Evolutionary conservation across 2,113 vertebrate species (phyloP).

Genomic region (Fukomys damarensis): DNA sequence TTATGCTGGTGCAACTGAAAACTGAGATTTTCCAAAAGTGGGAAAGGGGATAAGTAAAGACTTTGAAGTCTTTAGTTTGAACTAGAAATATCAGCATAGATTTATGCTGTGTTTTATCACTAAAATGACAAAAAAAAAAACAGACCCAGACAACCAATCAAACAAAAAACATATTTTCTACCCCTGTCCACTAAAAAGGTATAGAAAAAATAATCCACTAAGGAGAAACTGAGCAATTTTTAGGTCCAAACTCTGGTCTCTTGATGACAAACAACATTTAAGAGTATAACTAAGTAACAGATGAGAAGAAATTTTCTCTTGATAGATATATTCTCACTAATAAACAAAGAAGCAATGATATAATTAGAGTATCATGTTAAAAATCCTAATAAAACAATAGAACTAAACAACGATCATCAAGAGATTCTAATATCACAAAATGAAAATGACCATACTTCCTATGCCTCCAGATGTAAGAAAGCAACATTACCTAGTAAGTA

Average conservation of each 20-base stretch:
- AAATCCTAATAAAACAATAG: background rate
- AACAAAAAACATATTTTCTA: background rate
- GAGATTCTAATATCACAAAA: background rate
- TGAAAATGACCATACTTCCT: background rate
- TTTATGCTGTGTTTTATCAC: background rate
- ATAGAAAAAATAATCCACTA: background rate
- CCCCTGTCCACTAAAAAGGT: background rate
- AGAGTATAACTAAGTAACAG: background rate
- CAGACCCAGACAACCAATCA: background rate
- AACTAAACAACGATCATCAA: background rate
- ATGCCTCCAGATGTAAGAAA: background rate
- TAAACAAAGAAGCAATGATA: background rate
- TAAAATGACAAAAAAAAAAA: background rate
- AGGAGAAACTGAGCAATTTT: background rate
- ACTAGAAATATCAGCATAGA: background rate
- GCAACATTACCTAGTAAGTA: background rate
- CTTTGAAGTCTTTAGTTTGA: background rate
- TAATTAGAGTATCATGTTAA: background rate
- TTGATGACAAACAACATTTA: background rate
- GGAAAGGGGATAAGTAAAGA: background rate
- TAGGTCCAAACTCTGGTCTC: background rate
- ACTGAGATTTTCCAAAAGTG: background rate
- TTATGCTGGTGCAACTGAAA: background rate
- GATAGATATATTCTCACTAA: background rate
- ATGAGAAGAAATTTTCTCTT: background rate